Base-by-base conservation (phyloP, 1,140 invertebrate species). In the Atta colombica region DNA sequence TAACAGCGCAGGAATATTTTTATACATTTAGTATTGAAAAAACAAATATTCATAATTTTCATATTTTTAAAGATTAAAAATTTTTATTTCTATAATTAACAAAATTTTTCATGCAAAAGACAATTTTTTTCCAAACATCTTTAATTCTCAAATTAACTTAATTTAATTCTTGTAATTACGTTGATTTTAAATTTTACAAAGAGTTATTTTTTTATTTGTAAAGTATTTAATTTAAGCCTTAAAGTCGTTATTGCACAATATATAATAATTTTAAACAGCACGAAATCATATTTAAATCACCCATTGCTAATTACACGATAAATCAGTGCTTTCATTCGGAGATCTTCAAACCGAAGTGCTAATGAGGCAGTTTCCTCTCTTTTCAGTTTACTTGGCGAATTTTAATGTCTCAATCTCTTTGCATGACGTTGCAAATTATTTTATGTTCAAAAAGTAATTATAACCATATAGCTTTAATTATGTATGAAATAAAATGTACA, bases 371-470 rank as follows among this genome's bases (percentile, higher is more conserved):
- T 28, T 66, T 51, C 51, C 35, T 18, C 35, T 81, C 69, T 80
- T 69, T 55, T 80, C 58, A 63, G 14, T 35, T 55, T 35, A 49
- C 49, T 63, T 55, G n/a, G 25, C 21, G 8, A 72, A 60, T 88
- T 87, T 87, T 68, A 88, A 87, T 55, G 51, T 61, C 28, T 58
- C 16, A 35, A 49, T 25, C 21, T 35, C 63, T 28, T 16, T 25
- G 5, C 21, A 7, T 10, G n/a, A 51, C 51, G 31, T 45, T 49
- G 39, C 12, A 7, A 65, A 49, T 21, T 87, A 65, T 74, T 88
- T 87, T 66, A 88, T 60, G 51, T 35, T 66, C 16, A 12, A n/a
- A 25, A 77, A 87, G 86, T 81, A 87, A 88, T 88, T 88, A 88
- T 61, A 87, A 87, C 60, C 51, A 53, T 12, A 66, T 68, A 51